Evolutionary conservation across 1,140 invertebrate species (phyloP).

Genomic region (Stratiolaelaps scimitus): DNA sequence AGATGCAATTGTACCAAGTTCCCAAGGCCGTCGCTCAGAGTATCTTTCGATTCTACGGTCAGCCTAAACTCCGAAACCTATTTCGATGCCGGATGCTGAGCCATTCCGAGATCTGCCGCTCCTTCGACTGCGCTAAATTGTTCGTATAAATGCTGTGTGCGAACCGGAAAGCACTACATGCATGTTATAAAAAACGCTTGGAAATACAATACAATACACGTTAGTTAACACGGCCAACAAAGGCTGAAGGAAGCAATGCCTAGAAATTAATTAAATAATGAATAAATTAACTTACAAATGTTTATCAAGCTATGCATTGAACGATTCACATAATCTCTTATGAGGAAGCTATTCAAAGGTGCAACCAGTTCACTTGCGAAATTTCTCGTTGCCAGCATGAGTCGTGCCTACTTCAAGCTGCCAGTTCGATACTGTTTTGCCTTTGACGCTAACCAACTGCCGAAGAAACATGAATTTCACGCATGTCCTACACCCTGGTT

Average conservation of each 20-base stretch:
- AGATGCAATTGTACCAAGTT: constrained; percentile 1
- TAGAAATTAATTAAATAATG: too few species aligned
- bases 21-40: background rate
- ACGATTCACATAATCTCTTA: too few species aligned
- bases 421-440: background rate
- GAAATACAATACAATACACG: too few species aligned
- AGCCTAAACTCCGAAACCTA: background rate
- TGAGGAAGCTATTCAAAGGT: too few species aligned
- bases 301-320: too few species aligned
- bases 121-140: constrained; percentile 11
- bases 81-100: constrained; percentile 16
- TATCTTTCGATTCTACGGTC: constrained; percentile 4
- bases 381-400: background rate
- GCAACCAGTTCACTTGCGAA: too few species aligned
- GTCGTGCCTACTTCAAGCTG: constrained; percentile 7
- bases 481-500: background rate
- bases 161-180: too few species aligned
- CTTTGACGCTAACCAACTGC: background rate
- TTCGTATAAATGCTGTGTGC: background rate
- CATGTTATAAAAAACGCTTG: too few species aligned
- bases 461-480: background rate
- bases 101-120: background rate
- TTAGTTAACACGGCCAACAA: too few species aligned
- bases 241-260: too few species aligned
- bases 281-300: too few species aligned